Evolutionary conservation across 2,113 vertebrate species (phyloP), one percentile per base, ranked within the genome.

Genomic region (Pelusios castaneus): DNA sequence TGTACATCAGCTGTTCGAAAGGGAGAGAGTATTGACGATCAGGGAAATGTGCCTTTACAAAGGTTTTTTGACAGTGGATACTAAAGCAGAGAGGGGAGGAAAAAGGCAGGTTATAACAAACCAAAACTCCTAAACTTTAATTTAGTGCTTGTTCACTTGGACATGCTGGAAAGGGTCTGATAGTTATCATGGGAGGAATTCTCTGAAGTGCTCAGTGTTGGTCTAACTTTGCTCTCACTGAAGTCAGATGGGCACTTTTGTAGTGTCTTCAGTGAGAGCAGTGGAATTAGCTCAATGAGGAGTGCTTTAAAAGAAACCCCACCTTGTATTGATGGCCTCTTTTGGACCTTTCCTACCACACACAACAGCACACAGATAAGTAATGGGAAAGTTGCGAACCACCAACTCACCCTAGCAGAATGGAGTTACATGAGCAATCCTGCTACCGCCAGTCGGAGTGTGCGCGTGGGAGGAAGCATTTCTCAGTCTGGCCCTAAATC

Each of bases 1-100:
- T 34, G 56, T 43, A 84, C 87, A 83, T 10, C 90, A n/a, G 80
- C 38, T 41, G 16, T 80, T 84, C 75, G 47, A 58, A 80, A 84
- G 82, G 4, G 82, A 83, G 43, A 63, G 1, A 38, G 2, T 25
- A 76, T 3, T n/a, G 10, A 8, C 58, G 83, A 12, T 78, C 63
- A 85, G 34, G 43, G 49, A 78, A 22, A 85, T 10, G 12, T 63
- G 76, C 63, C 24, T 5, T 16, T 93, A 80, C 49, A 45, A 73
- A 38, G 45, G 8, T 4, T 76, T 94, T 89, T 14, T 45, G 47
- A 77, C 41, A 85, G 47, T 31, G 77, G 17, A 31, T 55, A 80
- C 22, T 24, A 88, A 88, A 85, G 3, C 2, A 6, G 58, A 58
- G 49, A 47, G 6, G 22, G 31, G 49, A 19, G 27, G 16, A 19